Base-by-base conservation (phyloP, 1,140 invertebrate genomes). In the Papilio dardanus region DNA sequence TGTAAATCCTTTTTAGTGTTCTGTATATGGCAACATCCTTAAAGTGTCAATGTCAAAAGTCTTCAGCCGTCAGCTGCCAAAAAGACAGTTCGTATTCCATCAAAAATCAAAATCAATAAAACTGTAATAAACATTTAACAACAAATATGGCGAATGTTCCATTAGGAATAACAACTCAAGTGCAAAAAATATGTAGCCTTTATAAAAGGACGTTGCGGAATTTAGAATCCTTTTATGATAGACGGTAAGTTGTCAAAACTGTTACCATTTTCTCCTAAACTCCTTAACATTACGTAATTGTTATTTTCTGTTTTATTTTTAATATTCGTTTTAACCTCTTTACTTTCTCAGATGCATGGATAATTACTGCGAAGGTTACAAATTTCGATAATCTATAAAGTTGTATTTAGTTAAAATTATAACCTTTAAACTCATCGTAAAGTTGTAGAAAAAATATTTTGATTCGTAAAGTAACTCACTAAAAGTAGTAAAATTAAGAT, bases 131-230 rank as follows among this genome's bases (percentile, higher is more conserved):
- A 35, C 14, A 6, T 62, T 80, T 67, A 79, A 83, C 73, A 84
- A 83, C 58, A 83, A 88, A 88, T 74, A 81, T 81, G 80, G 74
- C 76, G 76, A 83, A 80, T 42, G 7, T 88, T 62, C 86, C 88
- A 54, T 74, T 89, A 4, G 89, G 86, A 46, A 79, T 91, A 78
- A 86, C 78, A 85, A 90, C 90, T 67, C 91, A 92, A 79, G 67
- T 88, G 73, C 91, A 92, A 86, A 90, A 88, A 81, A 85, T 93
- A 78, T 91, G 90, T 78, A 89, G 78, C 78, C 87, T 93, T 82
- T 93, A 93, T 66, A 93, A 93, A 87, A 87, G 79, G 69, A 81
- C 85, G 81, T 81, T 93, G 50, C 89, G 91, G 54, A 92, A 92
- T 85, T 80, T 93, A 79, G 91, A 93, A 81, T 75, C 87, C 54